phyloP scores from a whole-genome alignment of 2,888 invertebrate genomes.

The Uropetala carovei region DNA sequence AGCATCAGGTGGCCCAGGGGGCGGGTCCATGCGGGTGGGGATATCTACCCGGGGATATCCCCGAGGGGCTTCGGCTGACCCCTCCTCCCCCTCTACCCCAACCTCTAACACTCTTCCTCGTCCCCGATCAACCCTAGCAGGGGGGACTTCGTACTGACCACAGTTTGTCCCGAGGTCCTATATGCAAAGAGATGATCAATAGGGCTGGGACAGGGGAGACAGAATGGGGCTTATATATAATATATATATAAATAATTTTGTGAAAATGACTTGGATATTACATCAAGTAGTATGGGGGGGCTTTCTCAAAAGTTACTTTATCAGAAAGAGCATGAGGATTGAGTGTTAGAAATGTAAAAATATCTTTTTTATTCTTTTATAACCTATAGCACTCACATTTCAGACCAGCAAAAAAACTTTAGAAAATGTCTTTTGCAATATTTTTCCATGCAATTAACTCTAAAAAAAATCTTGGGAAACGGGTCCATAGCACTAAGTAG shows the following conservation, averaged over 20 bases:
- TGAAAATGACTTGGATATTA: not conserved
- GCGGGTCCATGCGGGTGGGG: constrained; percentile 60
- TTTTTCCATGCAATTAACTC: constrained; percentile 57
- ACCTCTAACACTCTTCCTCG: constrained; percentile 58
- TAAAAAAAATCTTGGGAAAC: constrained; percentile 42
- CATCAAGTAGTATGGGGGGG: not conserved
- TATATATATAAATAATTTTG: not conserved
- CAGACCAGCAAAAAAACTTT: constrained; percentile 35
- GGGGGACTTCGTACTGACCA: constrained; percentile 52
- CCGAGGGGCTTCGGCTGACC: constrained; percentile 35
- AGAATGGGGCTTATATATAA: not conserved
- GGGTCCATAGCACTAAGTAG: constrained; percentile 50
- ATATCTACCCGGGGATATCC: constrained; percentile 60
- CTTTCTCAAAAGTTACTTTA: not conserved
- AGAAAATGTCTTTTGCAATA: constrained; percentile 50
- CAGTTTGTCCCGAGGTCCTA: not conserved
- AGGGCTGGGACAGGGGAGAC: not conserved
- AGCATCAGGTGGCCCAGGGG: constrained; percentile 65
- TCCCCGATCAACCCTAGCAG: constrained; percentile 52
- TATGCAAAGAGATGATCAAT: constrained; percentile 10
- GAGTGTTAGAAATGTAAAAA: constrained; percentile 21
- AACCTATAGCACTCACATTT: constrained; percentile 35
- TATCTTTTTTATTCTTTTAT: constrained; percentile 51
- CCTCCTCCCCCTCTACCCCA: constrained; percentile 12
- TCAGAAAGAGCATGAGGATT: constrained; percentile 34